Base-by-base conservation (phyloP, 2,888 invertebrate species). In the Tenthredo distinguenda region DNA sequence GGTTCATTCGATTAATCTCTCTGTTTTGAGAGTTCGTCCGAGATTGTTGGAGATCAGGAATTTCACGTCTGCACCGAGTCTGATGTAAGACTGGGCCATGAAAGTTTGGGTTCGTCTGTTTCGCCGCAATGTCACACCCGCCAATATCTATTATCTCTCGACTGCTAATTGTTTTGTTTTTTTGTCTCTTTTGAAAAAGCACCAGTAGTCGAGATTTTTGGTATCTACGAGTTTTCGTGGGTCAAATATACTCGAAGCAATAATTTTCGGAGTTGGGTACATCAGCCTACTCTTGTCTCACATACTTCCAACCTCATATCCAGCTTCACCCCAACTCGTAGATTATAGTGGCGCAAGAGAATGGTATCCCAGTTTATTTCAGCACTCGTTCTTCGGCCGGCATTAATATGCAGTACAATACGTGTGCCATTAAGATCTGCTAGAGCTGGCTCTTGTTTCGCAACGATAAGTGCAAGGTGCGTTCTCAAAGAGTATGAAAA, bases 401-500 rank as follows among this genome's bases (percentile, higher is more conserved):
- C 10, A 62, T 62, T 12, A 62, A 26, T 62, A 26, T 26, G 62
- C 12, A 26, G 26, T 12, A 62, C 12, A 62, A 62, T 26, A 62
- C 62, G 26, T 26, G 68, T 21, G 72, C 68, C 83, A 68, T 6
- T 40, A 72, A 71, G 43, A 34, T 18, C 62, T 62, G 37, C 43
- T 12, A 43, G 65, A 43, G 47, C 21, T 26, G 71, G 55, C 72
- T 84, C 74, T 72, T 74, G 84, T 84, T 50, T 74, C 74, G 34
- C 6, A 68, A 68, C 68, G 31, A 68, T 34, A 68, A 68, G 68
- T 68, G 68, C 18, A 34, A 34, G 68, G 68, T 68, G 34, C 31
- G 68, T 68, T 18, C 34, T 68, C 68, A 34, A 34, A 68, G 31
- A 68, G 68, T 31, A 68, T 68, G 68, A 34, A 68, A 68, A 68